Conservation (phyloP, 2,113 vertebrate genomes). For the Hippocampus abdominalis region DNA sequence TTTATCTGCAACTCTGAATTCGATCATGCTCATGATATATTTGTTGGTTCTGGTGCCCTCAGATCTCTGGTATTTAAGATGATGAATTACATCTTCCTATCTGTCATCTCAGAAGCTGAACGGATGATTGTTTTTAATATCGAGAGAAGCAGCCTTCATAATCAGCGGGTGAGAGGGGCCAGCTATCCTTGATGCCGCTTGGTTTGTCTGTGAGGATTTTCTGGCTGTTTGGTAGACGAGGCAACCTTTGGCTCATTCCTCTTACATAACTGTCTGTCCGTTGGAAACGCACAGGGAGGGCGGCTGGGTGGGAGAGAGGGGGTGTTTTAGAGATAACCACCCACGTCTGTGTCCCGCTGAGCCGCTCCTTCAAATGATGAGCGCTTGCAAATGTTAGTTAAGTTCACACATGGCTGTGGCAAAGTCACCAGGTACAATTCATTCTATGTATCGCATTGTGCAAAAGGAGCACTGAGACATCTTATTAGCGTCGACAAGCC, state of each 20-base stretch:
- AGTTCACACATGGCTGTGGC: background rate
- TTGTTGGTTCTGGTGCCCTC: constrained; percentile 28
- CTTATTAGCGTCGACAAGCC: background rate
- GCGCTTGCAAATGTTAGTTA: background rate
- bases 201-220: constrained; percentile 5
- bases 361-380: background rate
- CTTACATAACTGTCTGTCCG: constrained; percentile 6
- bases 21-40: constrained; percentile 34
- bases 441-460: background rate
- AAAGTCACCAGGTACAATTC: background rate
- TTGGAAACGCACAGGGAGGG: background rate
- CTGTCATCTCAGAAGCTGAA: constrained; percentile 22
- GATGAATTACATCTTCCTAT: constrained; percentile 9
- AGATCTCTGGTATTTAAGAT: constrained; percentile 28
- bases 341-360: background rate
- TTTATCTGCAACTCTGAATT: constrained; percentile 47
- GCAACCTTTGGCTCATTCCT: constrained; percentile 5
- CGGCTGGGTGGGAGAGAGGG: background rate
- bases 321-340: background rate
- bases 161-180: constrained; percentile 3
- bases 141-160: constrained; percentile 1
- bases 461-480: background rate
- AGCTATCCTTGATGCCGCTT: background rate
- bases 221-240: constrained; percentile 1
- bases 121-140: constrained; percentile 4